phyloP scores from a whole-genome alignment of 1,140 invertebrate species.

The Papilio polyxenes region DNA sequence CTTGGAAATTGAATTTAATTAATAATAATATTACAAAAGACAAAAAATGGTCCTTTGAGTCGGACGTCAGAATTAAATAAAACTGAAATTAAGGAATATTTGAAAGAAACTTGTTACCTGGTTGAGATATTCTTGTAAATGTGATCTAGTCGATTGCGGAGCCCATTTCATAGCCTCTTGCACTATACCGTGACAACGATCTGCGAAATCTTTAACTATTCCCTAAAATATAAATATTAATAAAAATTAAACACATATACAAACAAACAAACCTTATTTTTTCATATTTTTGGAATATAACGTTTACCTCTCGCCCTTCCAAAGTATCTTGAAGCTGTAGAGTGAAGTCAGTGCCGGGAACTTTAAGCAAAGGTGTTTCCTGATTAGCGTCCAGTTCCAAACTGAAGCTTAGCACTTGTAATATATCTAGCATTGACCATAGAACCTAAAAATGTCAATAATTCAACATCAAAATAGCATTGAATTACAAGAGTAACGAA shows the following conservation, averaged over 20 bases:
- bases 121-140: constrained; percentile 95
- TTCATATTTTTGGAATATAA: too few species aligned
- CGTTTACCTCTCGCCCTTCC: constrained; percentile 90
- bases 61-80: not conserved
- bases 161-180: constrained; percentile 99
- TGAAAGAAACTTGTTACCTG: constrained; percentile 70
- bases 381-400: constrained; percentile 96
- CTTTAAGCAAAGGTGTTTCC: constrained; percentile 91
- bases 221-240: constrained; percentile 77
- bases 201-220: constrained; percentile 94
- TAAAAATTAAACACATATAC: constrained; percentile 27
- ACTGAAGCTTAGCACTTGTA: constrained; percentile 95
- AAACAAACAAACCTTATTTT: not conserved
- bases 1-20: too few species aligned
- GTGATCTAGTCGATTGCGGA: constrained; percentile 95
- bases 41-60: constrained; percentile 3
- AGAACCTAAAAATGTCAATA: constrained; percentile 88
- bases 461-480: not conserved
- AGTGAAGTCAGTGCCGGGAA: constrained; percentile 91
- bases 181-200: constrained; percentile 95
- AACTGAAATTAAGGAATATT: not conserved
- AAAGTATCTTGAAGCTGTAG: constrained; percentile 95
- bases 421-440: constrained; percentile 98
- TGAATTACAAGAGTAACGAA: too few species aligned
- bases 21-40: too few species aligned